Conservation (phyloP, 2,888 invertebrate species). For the Folsomia manolachei region DNA sequence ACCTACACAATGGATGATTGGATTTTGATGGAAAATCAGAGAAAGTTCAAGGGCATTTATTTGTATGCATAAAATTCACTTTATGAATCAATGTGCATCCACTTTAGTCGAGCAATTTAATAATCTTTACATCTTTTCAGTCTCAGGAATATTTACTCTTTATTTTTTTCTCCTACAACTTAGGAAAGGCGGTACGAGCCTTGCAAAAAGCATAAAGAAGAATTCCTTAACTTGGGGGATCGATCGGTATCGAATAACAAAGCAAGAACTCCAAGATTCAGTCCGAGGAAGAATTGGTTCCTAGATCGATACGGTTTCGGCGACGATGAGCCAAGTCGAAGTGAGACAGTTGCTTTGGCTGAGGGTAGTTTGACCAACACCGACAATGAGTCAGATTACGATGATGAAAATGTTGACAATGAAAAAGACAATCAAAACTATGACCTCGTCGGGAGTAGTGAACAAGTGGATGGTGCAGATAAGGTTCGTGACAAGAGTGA, state of each 20-base stretch:
- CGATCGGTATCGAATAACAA: constrained; percentile 16
- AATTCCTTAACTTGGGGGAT: constrained; percentile 24
- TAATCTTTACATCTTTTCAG: background rate
- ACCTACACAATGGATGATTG: too few relatives aligned
- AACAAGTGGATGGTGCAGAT: too few relatives aligned
- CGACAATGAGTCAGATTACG: constrained; percentile 39
- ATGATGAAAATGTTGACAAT: background rate
- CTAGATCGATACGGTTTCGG: constrained; percentile 27
- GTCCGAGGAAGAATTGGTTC: constrained; percentile 4
- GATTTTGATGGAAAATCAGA: too few relatives aligned
- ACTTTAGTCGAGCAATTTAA: too few relatives aligned
- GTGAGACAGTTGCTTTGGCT: constrained; percentile 49
- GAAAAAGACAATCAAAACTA: background rate
- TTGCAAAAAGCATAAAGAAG: constrained; percentile 44
- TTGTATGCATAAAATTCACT: too few relatives aligned
- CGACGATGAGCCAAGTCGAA: constrained; percentile 32
- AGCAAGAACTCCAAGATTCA: constrained; percentile 27
- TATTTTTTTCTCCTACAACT: background rate
- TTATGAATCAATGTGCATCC: too few relatives aligned
- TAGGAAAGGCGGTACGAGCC: constrained; percentile 44
- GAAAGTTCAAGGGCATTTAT: too few relatives aligned
- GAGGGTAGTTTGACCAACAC: constrained; percentile 48
- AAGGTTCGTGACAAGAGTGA: background rate
- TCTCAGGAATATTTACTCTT: background rate
- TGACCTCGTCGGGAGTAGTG: too few relatives aligned